Conservation (phyloP, 2,113 vertebrate species). For the Shinisaurus crocodilurus region DNA sequence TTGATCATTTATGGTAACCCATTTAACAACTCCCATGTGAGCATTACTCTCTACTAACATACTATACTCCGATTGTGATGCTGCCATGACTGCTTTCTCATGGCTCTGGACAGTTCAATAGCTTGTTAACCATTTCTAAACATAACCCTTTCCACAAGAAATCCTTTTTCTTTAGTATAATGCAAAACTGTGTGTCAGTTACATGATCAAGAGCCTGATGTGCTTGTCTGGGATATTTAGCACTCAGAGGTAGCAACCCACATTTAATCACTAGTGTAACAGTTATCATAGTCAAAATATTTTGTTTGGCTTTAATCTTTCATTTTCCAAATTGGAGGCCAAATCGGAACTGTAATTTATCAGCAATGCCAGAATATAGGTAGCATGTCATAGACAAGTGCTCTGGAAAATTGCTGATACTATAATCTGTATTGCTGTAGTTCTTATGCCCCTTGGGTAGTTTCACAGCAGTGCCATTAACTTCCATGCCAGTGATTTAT, state of each 20-base stretch:
- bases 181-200: neutral
- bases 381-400: conserved; percentile 1
- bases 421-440: conserved; percentile 6
- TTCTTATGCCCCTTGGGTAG: neutral
- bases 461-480: conserved; percentile 17
- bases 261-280: neutral
- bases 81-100: neutral
- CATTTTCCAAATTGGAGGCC: conserved; percentile 3
- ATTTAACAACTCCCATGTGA: neutral
- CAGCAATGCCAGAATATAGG: conserved; percentile 4
- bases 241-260: neutral
- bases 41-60: neutral
- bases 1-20: neutral
- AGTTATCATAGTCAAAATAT: neutral
- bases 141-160: neutral
- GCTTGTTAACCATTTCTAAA: neutral
- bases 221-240: neutral
- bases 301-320: conserved; percentile 22
- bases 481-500: neutral
- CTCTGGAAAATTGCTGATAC: conserved; percentile 20
- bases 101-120: neutral
- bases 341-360: conserved; percentile 20
- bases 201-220: neutral
- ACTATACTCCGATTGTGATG: neutral
- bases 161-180: neutral